These are phyloP conservation scores for Centroberyx gerrardi DNA, from an alignment of 2,797 vertebrate genomes.

Conservation along the genomic window DNA sequence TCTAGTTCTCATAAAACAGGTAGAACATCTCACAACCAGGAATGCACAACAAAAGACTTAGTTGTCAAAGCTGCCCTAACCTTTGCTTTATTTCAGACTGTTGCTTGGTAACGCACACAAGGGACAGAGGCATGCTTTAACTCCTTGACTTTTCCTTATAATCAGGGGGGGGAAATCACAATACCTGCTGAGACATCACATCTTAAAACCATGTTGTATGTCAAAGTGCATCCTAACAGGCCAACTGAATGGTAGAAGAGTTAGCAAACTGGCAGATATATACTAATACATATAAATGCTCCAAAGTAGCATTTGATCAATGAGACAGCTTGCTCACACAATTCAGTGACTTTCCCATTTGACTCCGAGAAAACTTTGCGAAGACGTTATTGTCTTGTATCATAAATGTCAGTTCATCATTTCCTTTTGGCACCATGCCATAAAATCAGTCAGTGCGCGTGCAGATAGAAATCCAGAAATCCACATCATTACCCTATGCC, in stretches of 20 bases:
- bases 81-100: slow-evolving; percentile 16
- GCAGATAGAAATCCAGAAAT: neutral
- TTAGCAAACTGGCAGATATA: neutral
- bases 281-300: neutral
- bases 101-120: slow-evolving; percentile 54
- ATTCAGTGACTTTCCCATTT: neutral
- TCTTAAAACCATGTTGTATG: neutral
- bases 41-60: slow-evolving; percentile 51
- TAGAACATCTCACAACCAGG: slow-evolving; percentile 40
- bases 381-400: neutral
- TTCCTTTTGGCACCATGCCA: slow-evolving; percentile 23
- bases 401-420: slow-evolving; percentile 13
- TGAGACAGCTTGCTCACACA: slow-evolving; percentile 1
- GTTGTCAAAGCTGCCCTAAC: slow-evolving; percentile 16
- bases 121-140: slow-evolving; percentile 21
- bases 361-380: neutral
- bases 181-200: neutral
- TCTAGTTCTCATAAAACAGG: slow-evolving; percentile 36
- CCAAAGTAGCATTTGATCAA: neutral
- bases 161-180: neutral
- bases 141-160: neutral
- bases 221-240: neutral
- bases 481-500: slow-evolving; percentile 45
- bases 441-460: too few species aligned
- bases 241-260: neutral